A percentile compares a stretch with the other conserved stretches of the same genome.
These are phyloP conservation scores for Cirrhinus mrigala DNA, from an alignment of 2,797 vertebrate genomes.

Conservation along the genomic window DNA sequence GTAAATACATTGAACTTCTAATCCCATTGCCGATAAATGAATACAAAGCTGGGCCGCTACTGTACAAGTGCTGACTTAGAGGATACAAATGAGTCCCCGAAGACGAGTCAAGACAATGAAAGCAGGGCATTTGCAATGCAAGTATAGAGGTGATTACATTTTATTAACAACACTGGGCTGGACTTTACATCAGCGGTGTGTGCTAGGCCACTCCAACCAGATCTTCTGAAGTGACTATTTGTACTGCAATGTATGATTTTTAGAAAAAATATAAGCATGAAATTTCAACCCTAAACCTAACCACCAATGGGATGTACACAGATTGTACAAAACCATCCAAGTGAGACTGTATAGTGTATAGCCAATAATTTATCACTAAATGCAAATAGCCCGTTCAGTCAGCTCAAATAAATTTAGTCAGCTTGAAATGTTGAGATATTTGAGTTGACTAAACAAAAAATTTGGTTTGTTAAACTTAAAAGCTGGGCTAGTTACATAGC, in stretches of 20 bases:
- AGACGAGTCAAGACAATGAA: slow-evolving; percentile 30
- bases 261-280: not conserved
- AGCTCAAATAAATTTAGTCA: too few species aligned
- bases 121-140: slow-evolving; percentile 23
- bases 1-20: slow-evolving; percentile 43
- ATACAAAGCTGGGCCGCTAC: slow-evolving; percentile 20
- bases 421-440: too few species aligned
- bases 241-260: not conserved
- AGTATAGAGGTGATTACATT: slow-evolving; percentile 31
- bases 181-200: not conserved
- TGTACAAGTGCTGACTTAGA: slow-evolving; percentile 45
- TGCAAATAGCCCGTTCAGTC: too few species aligned
- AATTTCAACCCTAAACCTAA: not conserved
- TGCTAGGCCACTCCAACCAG: not conserved
- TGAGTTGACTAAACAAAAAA: too few species aligned
- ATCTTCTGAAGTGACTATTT: not conserved
- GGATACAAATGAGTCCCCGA: slow-evolving; percentile 38
- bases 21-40: slow-evolving; percentile 34
- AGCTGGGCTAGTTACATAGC: too few species aligned
- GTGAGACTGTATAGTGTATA: not conserved
- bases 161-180: slow-evolving; percentile 6
- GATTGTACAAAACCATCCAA: not conserved
- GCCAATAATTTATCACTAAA: not conserved
- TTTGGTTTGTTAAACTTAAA: too few species aligned
- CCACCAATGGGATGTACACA: not conserved